Base-by-base conservation (phyloP, 2,113 vertebrate genomes). In the Phycodurus eques region DNA sequence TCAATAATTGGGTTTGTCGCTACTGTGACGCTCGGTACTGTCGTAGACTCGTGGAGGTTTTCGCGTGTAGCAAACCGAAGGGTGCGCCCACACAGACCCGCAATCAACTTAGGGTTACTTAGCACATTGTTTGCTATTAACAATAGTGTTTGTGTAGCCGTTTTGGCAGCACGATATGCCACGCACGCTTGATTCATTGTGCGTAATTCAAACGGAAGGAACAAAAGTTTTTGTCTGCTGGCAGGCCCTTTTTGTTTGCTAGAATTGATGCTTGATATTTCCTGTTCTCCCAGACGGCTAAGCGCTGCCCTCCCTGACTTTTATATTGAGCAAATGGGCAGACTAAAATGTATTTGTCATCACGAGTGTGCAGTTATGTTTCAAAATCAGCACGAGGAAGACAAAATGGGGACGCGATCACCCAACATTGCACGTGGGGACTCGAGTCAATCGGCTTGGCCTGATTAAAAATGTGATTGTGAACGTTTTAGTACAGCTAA, bases 11-110 rank as follows among this genome's bases (percentile, higher is more conserved):
- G 83, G 77, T 19, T n/a, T 13, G 5, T 0, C 57, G 27, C 46
- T 3, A 60, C 74, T 88, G 83, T 87, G 79, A 88, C 82, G 86
- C 74, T 68, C 31, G 59, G 76, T 85, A 77, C 74, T 78, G 70
- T 73, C 61, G 27, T 35, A 68, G 54, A 77, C 73, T 61, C 8
- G 2, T 64, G 63, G 19, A 78, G 73, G 54, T 5, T 15, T 20
- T 31, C 15, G 9, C 33, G 6, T 53, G 46, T 44, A 17, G 53
- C 8, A 56, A 56, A 22, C 9, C 14, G 27, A 59, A 2, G 56
- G 56, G 22, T 35, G 59, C 47, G 67, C 19, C 57, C 54, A 68
- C 47, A 19, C 22, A 61, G n/a, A 5, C 54, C 49, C 51, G 47
- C 57, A 67, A 47, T 64, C 51, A 46, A 27, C 44, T 13, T 60